Percentiles rank a stretch among this genome's conserved stretches.
These are phyloP conservation scores for Verasper variegatus DNA, from an alignment of 2,113 vertebrate species.

Conservation along the genomic window DNA sequence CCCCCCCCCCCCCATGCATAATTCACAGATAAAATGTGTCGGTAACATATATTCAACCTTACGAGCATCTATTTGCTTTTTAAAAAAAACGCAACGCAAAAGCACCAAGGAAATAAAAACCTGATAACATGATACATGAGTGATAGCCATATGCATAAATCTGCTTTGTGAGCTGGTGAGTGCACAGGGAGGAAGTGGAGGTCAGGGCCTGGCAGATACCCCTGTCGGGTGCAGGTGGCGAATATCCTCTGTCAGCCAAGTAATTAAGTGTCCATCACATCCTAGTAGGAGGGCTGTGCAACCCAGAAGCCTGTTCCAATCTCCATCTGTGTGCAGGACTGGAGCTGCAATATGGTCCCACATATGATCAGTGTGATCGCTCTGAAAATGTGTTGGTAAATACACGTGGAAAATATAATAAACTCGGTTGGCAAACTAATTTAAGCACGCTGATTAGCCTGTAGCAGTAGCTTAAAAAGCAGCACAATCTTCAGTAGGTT, in stretches of 20 bases:
- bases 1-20: background rate
- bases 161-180: slow-evolving; percentile 56
- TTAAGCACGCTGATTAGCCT: background rate
- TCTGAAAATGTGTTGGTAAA: background rate
- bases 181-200: slow-evolving; percentile 70
- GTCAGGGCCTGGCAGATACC: slow-evolving; percentile 75
- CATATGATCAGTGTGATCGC: slow-evolving; percentile 40
- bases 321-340: slow-evolving; percentile 74
- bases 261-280: slow-evolving; percentile 82
- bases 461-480: too few species aligned
- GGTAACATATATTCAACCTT: background rate
- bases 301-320: slow-evolving; percentile 65
- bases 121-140: slow-evolving; percentile 38
- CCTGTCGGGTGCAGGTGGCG: slow-evolving; percentile 78
- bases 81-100: background rate
- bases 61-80: background rate
- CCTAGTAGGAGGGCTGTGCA: slow-evolving; percentile 71
- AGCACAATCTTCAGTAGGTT: background rate
- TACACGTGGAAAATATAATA: background rate
- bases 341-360: slow-evolving; percentile 65
- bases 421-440: background rate
- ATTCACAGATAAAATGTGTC: background rate
- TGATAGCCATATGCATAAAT: slow-evolving; percentile 64
- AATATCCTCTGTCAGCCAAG: slow-evolving; percentile 80
- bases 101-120: slow-evolving; percentile 22